Evolutionary conservation across 2,888 invertebrate species (phyloP), one percentile per base, ranked within the genome.

Genomic region (Ferdinandea cuprea): DNA sequence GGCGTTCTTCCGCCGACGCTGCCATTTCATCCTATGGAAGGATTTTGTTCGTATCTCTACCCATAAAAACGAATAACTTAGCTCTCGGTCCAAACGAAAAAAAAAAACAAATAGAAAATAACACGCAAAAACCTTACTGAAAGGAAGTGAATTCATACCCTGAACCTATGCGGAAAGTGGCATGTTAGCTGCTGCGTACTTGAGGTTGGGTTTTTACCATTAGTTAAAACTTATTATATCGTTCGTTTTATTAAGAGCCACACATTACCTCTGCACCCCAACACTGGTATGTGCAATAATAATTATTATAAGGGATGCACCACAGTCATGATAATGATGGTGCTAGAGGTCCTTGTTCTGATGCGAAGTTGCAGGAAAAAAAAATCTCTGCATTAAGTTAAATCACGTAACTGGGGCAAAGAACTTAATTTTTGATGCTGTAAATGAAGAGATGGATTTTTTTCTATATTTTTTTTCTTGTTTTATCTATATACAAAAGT

Each of bases 201-300:
- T 72, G 37, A 73, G 40, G 68, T 56, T 80, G 7, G 9, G n/a
- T 69, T 59, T 65, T 74, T 79, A 30, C 68, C 73, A 73, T 73
- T 79, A 79, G 74, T 74, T 56, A 61, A 80, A 80, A 74, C 56
- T 80, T 74, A 74, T 80, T 73, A 74, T 74, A 80, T 63, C 63
- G 80, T 74, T 74, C 63, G 74, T 80, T 80, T 74, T 68, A 74
- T 80, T 74, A 80, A 80, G 63, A 80, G 63, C 80, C 73, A 61
- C 73, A 69, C 48, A n/a, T n/a, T n/a, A n/a, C n/a, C 61, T 54
- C 17, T 61, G 48, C 56, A 61, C 61, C 73, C 68, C 68, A 63
- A 50, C 48, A 59, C 66, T 61, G 37, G 28, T 68, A 73, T 56
- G 66, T 54, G 66, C 61, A 73, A 61, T 68, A 68, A 68, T 79